Base-by-base conservation (phyloP, 2,888 invertebrate genomes). In the Nymphalis polychloros region DNA sequence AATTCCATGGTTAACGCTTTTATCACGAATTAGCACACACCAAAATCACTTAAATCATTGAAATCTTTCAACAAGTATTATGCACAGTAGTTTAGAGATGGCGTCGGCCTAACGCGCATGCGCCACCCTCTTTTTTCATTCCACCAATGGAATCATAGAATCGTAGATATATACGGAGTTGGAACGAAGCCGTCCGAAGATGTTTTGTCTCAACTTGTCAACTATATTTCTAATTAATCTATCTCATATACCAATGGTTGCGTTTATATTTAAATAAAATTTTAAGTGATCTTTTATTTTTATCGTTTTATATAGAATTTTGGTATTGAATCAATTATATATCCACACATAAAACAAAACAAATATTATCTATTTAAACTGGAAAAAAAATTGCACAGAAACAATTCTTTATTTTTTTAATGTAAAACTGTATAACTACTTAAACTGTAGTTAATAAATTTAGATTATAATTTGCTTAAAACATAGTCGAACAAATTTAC, bases 51-150 rank as follows among this genome's bases (percentile, higher is more conserved):
- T 78, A 80, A 81, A 80, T 82, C 83, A 84, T 84, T 83, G 84
- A 88, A 86, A 84, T 77, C 72, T 77, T 75, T 78, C 77, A 79
- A 79, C 79, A 79, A 79, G 78, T 87, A 85, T 81, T 85, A 87
- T 84, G 87, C 86, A 89, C 87, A 89, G 86, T 87, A 89, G 83
- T 89, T 86, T 87, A 89, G 90, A 91, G 92, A 93, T 93, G 93
- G 93, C 93, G 93, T 93, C 93, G 92, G 88, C 90, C 87, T 81
- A 92, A 90, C 92, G 92, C 93, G 93, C 93, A 92, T 92, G 93
- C 93, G 92, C 92, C 91, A 90, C 89, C 90, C 88, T 90, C 88
- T 84, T 84, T 82, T 41, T 79, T 74, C 73, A 78, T 73, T 85
- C 83, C 76, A 79, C 92, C 91, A 92, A 91, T 92, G 84, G 85